Evolutionary conservation across 1,140 invertebrate genomes (phyloP).

Genomic region (Ostrea edulis): DNA sequence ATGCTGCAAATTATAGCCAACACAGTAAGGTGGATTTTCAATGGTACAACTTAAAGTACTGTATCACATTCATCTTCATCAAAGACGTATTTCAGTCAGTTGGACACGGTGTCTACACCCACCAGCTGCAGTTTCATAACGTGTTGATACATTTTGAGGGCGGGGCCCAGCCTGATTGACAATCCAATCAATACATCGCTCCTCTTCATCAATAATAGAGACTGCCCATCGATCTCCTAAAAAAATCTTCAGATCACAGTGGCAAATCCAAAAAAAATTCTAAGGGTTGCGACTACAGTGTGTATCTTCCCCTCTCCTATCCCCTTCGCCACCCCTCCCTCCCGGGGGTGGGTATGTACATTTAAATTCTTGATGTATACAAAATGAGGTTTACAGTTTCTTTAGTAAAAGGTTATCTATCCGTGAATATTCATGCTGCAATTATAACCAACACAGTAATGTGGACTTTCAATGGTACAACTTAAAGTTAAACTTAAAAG

Average conservation of each 20-base stretch:
- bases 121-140: conserved; percentile 78
- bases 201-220: conserved; percentile 88
- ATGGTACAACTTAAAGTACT: neutral
- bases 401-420: neutral
- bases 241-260: neutral
- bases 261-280: neutral
- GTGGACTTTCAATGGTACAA: neutral
- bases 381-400: conserved; percentile 4
- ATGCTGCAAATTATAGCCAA: neutral
- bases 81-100: conserved; percentile 13
- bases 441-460: neutral
- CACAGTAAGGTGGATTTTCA: conserved; percentile 18
- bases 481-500: neutral
- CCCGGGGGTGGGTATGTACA: too few species aligned
- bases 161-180: conserved; percentile 89
- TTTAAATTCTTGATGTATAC: neutral
- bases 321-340: too few species aligned
- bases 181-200: conserved; percentile 88
- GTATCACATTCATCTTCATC: neutral
- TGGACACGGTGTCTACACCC: conserved; percentile 38
- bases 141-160: conserved; percentile 90
- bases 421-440: neutral
- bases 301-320: too few species aligned
- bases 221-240: conserved; percentile 93
- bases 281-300: neutral